Base-by-base conservation (phyloP, 2,888 invertebrate genomes). In the Ecdyonurus torrentis region DNA sequence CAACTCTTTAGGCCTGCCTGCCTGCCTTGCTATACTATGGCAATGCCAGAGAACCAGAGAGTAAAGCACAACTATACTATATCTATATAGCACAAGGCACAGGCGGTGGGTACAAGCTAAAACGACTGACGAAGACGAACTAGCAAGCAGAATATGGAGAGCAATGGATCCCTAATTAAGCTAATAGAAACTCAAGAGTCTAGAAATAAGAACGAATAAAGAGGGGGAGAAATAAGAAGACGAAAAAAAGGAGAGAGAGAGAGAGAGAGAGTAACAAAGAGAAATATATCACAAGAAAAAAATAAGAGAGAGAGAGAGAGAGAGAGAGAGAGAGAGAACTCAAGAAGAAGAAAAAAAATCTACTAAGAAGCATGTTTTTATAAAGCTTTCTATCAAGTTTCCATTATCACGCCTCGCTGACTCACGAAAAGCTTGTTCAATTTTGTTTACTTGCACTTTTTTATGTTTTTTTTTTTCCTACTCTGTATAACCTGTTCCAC, bases 1-100 rank as follows among this genome's bases (percentile, higher is more conserved):
- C 81, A 80, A 77, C 69, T 68, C 66, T 68, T 66, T 63, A 64
- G 66, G 65, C 63, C 59, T 63, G 52, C 63, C 60, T 66, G 66
- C n/a, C n/a, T n/a, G n/a, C n/a, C n/a, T n/a, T n/a, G n/a, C n/a
- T n/a, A n/a, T n/a, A n/a, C n/a, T n/a, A n/a, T n/a, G n/a, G n/a
- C n/a, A n/a, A n/a, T n/a, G n/a, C n/a, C n/a, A n/a, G n/a, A n/a
- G n/a, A n/a, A n/a, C n/a, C n/a, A n/a, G n/a, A n/a, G n/a, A n/a
- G n/a, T n/a, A n/a, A n/a, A n/a, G n/a, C n/a, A n/a, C n/a, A n/a
- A n/a, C n/a, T n/a, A n/a, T n/a, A n/a, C n/a, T n/a, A n/a, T n/a
- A n/a, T n/a, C n/a, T n/a, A n/a, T n/a, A n/a, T 64, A 69, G 69
- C 68, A 67, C 69, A 67, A 66, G 52, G 37, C 59, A 23, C 61